Base-by-base conservation (phyloP, 2,888 invertebrate species). In the Aporophyla lueneburgensis region DNA sequence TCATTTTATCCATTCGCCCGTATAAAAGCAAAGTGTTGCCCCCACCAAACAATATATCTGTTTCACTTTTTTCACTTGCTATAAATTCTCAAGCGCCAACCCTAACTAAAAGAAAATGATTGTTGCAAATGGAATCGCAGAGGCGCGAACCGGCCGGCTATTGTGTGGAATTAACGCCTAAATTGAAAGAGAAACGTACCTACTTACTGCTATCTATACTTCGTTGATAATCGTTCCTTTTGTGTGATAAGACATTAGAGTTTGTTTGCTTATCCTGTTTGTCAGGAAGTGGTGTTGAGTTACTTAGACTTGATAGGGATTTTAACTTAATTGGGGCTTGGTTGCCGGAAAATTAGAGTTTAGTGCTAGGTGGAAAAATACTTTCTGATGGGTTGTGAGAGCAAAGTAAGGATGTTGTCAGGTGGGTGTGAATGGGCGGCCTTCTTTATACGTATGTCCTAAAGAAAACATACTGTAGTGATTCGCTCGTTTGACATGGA, bases 81-180 rank as follows among this genome's bases (percentile, higher is more conserved):
- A 46, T 10, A 46, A 46, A 46, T 5, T 46, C 43, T 46, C 43
- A 46, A 12, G 43, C 10, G 79, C 56, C 89, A 92, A 69, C 92
- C 92, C 91, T 92, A 87, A 40, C 12, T 2, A 74, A 71, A 87
- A 86, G 72, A 86, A 78, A 88, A 86, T 88, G 78, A 87, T 85
- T 86, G 78, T 82, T 88, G 83, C 77, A 87, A 89, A 86, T 87
- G 77, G 83, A 86, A 87, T 83, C 81, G 63, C 69, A 62, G 76
- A 71, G 85, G 76, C 81, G 81, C 75, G 71, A 69, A 62, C 72
- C 49, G 74, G 62, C 54, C 49, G 62, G 56, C 76, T 75, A 81
- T 86, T 81, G 82, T 84, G 78, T 63, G 67, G 65, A 76, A 77
- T 89, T 76, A 76, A 77, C 77, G 78, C 76, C 76, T 65, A 69